phyloP scores from a whole-genome alignment of 1,140 invertebrate species.

The Trachymyrmex septentrionalis region DNA sequence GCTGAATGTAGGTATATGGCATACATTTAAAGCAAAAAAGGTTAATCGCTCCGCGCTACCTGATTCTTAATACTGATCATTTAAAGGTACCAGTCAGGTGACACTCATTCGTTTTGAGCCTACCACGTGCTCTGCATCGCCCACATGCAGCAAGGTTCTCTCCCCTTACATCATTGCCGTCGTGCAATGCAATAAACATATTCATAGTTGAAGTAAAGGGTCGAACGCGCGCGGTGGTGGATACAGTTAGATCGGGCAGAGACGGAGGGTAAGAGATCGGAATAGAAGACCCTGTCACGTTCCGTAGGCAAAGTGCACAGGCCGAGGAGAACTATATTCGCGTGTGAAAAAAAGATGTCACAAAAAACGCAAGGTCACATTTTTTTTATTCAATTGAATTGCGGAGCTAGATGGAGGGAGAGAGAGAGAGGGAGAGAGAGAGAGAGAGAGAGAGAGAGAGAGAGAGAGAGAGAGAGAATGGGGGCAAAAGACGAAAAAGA shows the following conservation, averaged over 20 bases:
- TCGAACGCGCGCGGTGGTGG: conserved; percentile 15
- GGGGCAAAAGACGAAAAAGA: conserved; percentile 30
- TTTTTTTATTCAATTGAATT: conserved; percentile 50
- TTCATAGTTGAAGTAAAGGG: conserved; percentile 72
- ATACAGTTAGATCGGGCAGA: conserved; percentile 14
- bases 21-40: not conserved
- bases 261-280: conserved; percentile 39
- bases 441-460: not conserved
- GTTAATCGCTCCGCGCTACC: not conserved
- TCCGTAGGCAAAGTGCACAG: conserved; percentile 78
- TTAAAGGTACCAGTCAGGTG: conserved; percentile 14
- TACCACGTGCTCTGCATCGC: conserved; percentile 65
- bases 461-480: not conserved
- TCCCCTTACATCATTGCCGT: conserved; percentile 64
- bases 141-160: conserved; percentile 64
- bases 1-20: not conserved
- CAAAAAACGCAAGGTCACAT: conserved; percentile 82
- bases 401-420: conserved; percentile 7
- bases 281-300: conserved; percentile 71
- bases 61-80: conserved; percentile 20
- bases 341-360: conserved; percentile 71
- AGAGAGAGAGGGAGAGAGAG: not conserved
- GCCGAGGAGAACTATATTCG: conserved; percentile 57
- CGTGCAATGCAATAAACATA: conserved; percentile 78
- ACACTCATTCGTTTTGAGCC: conserved; percentile 52